phyloP scores from a whole-genome alignment of 2,113 vertebrate genomes.

The Triplophysa dalaica region DNA sequence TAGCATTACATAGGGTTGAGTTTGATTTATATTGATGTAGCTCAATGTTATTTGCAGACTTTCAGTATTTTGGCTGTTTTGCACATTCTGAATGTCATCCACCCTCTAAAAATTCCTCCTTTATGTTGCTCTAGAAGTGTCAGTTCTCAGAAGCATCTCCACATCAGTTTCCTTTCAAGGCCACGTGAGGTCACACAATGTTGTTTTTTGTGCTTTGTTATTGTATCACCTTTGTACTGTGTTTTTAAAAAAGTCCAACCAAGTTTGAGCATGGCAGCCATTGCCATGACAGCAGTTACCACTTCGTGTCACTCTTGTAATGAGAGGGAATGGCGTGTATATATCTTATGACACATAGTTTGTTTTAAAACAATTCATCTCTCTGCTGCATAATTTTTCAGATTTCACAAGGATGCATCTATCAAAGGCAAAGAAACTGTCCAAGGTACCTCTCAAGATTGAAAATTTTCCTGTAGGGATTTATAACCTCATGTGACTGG shows the following conservation, averaged over 20 bases:
- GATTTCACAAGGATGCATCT: not conserved
- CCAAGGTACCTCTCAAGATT: not conserved
- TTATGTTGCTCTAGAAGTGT: conserved; percentile 40
- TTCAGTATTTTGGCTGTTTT: conserved; percentile 15
- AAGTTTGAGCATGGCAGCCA: conserved; percentile 22
- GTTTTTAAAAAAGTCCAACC: not conserved
- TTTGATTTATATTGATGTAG: conserved; percentile 15
- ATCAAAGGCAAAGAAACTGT: not conserved
- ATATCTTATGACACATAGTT: conserved; percentile 39
- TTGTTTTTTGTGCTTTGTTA: not conserved
- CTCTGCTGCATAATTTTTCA: not conserved
- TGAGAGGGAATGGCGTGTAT: conserved; percentile 37
- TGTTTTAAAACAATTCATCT: not conserved
- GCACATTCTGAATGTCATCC: conserved; percentile 32
- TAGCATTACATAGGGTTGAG: not conserved
- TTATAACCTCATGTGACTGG: not conserved
- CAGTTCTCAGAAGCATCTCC: conserved; percentile 22
- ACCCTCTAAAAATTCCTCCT: conserved; percentile 8
- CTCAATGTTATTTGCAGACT: conserved; percentile 9
- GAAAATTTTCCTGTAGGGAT: not conserved
- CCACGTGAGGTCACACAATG: conserved; percentile 14
- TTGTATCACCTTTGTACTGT: conserved; percentile 3
- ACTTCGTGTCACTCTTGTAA: conserved; percentile 56
- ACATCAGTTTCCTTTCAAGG: conserved; percentile 28
- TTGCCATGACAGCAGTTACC: conserved; percentile 59